phyloP scores from a whole-genome alignment of 2,113 vertebrate genomes.

The Lophochroa leadbeateri region DNA sequence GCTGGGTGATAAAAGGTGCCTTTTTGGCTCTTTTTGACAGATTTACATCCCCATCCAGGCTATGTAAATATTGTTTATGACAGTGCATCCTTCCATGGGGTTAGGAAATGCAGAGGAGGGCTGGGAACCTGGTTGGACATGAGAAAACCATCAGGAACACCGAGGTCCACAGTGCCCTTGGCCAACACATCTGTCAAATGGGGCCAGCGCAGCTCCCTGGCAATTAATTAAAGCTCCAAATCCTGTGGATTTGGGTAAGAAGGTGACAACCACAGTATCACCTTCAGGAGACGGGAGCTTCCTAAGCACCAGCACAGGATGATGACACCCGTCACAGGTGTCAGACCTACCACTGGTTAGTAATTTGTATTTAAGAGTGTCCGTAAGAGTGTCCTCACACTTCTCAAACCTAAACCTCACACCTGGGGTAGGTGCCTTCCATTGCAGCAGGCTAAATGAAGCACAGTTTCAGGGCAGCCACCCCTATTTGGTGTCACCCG shows the following conservation, averaged over 20 bases:
- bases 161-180: fast-evolving
- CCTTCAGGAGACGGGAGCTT: not conserved
- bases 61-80: not conserved
- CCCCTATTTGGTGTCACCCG: not conserved
- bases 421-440: not conserved
- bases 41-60: not conserved
- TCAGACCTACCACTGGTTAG: fast-evolving
- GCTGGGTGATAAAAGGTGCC: not conserved
- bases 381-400: not conserved
- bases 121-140: fast-evolving
- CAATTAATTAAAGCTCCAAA: not conserved
- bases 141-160: not conserved
- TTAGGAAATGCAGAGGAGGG: not conserved
- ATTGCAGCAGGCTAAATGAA: not conserved
- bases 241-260: not conserved
- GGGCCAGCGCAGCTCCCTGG: not conserved
- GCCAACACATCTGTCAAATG: fast-evolving
- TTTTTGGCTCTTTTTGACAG: not conserved
- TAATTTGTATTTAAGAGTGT: too few relatives aligned
- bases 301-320: not conserved
- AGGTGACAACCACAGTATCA: not conserved
- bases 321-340: not conserved
- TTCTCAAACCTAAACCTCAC: not conserved
- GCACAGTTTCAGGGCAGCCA: fast-evolving
- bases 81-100: fast-evolving